A percentile compares a stretch with the other conserved stretches of the same genome.
phyloP scores from a whole-genome alignment of 2,888 invertebrate species.

The Cephus pygmeus region DNA sequence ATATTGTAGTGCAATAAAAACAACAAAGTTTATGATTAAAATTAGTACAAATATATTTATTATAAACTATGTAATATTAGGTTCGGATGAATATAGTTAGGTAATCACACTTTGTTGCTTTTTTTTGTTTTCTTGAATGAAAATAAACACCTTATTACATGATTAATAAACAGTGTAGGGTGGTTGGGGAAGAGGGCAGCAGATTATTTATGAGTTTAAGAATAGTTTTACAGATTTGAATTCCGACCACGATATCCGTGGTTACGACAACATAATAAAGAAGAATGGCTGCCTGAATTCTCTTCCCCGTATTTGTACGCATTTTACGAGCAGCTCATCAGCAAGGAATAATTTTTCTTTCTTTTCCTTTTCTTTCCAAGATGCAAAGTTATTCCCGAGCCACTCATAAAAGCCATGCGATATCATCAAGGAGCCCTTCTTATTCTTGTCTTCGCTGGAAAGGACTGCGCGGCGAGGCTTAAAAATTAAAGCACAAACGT shows the following conservation, averaged over 20 bases:
- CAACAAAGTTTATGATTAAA: conserved; percentile 52
- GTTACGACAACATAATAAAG: background rate
- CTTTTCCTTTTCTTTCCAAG: conserved; percentile 12
- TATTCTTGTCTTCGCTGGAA: background rate
- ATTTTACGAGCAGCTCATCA: background rate
- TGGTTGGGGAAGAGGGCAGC: background rate
- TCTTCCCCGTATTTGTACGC: background rate
- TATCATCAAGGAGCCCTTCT: background rate
- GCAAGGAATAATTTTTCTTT: conserved; percentile 14
- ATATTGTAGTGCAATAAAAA: conserved; percentile 49
- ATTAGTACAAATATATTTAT: conserved; percentile 55
- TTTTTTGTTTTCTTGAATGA: conserved; percentile 30
- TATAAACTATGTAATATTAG: conserved; percentile 45
- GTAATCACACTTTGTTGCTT: conserved; percentile 51
- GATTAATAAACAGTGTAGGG: conserved; percentile 36
- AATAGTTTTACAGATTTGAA: background rate
- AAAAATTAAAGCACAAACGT: background rate
- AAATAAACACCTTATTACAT: conserved; percentile 46
- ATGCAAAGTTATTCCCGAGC: conserved; percentile 1
- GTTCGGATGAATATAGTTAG: conserved; percentile 43
- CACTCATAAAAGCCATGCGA: conserved; percentile 13
- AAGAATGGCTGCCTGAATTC: background rate
- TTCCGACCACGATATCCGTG: background rate
- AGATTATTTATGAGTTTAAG: background rate
- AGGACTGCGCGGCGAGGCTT: background rate